Conservation (phyloP, 2,797 vertebrate species). For the Dryobates pubescens region DNA sequence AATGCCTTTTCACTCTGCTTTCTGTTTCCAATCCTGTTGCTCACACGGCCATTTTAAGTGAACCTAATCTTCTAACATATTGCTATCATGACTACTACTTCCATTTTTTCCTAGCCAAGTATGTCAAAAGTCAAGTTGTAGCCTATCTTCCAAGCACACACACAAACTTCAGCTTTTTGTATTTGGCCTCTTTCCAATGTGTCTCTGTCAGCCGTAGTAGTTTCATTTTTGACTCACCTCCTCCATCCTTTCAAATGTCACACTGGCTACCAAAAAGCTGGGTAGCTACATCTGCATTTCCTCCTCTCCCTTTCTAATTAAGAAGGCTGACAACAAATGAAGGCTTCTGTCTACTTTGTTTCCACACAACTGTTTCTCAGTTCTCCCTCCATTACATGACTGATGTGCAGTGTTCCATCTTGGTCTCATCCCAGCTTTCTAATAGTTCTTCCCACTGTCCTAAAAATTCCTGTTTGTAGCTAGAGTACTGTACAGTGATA, state of each 20-base stretch:
- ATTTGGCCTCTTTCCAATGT: neutral
- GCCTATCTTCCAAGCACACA: neutral
- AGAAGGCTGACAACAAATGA: neutral
- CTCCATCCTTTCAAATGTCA: neutral
- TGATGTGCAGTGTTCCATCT: neutral
- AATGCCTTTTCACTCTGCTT: neutral
- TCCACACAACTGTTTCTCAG: neutral
- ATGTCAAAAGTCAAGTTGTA: neutral
- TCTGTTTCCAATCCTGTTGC: neutral
- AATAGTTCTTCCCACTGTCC: neutral
- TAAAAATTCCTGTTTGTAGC: neutral
- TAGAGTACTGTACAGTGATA: neutral
- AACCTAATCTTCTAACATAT: neutral
- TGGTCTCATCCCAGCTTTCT: neutral
- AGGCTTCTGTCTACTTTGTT: neutral
- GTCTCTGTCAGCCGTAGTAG: neutral
- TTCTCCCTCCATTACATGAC: neutral
- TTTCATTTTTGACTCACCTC: constrained; percentile 22
- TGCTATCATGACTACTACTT: neutral
- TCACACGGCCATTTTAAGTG: neutral
- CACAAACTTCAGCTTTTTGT: neutral
- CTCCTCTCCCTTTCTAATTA: neutral
- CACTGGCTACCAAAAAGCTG: neutral
- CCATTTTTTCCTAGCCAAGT: neutral
- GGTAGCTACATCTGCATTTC: neutral